Conservation (phyloP, 2,888 invertebrate species). For the Diploptera punctata region DNA sequence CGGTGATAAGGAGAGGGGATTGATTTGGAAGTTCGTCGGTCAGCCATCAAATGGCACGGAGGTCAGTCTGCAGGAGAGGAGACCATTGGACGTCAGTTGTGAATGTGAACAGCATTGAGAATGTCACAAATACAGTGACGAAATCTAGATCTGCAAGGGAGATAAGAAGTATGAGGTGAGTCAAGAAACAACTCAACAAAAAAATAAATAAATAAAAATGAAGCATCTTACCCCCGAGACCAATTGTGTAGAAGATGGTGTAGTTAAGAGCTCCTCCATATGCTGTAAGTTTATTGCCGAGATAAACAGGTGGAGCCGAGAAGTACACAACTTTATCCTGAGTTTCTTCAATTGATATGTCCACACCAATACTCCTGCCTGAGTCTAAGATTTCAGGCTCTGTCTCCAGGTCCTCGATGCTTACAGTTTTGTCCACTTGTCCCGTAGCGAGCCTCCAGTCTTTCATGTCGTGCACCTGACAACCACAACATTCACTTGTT, state of each 20-base stretch:
- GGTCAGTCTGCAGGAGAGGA: too few relatives aligned
- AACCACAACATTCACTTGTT: slow-evolving; percentile 39
- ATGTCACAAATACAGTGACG: too few relatives aligned
- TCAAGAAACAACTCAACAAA: too few relatives aligned
- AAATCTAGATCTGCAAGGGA: too few relatives aligned
- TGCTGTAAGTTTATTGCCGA: slow-evolving; percentile 85
- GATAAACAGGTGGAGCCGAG: slow-evolving; percentile 72
- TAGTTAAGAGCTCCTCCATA: slow-evolving; percentile 89
- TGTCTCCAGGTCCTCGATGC: slow-evolving; percentile 46
- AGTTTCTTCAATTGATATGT: slow-evolving; percentile 56
- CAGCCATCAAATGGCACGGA: too few relatives aligned
- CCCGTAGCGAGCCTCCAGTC: slow-evolving; percentile 71
- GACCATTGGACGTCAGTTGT: too few relatives aligned
- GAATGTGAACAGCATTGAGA: too few relatives aligned
- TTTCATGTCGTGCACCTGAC: slow-evolving; percentile 67
- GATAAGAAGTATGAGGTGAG: too few relatives aligned
- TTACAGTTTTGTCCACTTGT: slow-evolving; percentile 56
- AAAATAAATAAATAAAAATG: too few relatives aligned
- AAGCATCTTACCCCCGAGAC: slow-evolving; percentile 60
- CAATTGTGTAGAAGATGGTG: slow-evolving; percentile 72
- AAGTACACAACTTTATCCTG: slow-evolving; percentile 70
- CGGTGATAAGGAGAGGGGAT: too few relatives aligned
- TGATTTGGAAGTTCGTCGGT: too few relatives aligned
- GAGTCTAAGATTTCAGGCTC: slow-evolving; percentile 36
- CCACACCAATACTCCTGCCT: slow-evolving; percentile 56